Evolutionary conservation across 2,113 vertebrate species (phyloP), one percentile per base, ranked within the genome.

Genomic region (Coptodon rendalli): DNA sequence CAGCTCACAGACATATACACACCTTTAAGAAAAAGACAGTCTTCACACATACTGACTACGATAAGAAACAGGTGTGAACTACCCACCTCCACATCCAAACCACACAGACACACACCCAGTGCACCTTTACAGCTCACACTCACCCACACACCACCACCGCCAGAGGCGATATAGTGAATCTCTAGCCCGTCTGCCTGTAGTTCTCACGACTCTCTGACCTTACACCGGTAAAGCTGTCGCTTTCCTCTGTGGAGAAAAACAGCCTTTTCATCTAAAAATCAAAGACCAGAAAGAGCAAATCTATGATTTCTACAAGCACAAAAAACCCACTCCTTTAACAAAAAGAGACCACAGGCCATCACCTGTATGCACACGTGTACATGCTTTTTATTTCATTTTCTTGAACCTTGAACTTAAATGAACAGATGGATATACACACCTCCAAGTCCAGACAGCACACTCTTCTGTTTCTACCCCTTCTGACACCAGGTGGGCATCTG

Each of bases 401-500:
- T 12, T 53, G 61, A 56, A 61, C 57, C 79, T 22, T 22, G 61
- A 79, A 83, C 53, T 54, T 38, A 57, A 53, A 73, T 8, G 85
- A 66, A 82, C 87, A 93, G 79, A 93, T 91, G 85, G 89, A 91
- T 84, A 43, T 38, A 80, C 38, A 86, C 68, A 68, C 83, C 76
- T 87, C 83, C 80, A 84, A 87, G 80, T 73, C 34, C 86, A 90
- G 85, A 89, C 81, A 88, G 68, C 61, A 40, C 63, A 63, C 80
- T 87, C 66, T 85, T 81, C 50, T 90, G 71, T 86, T 90, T 82
- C 76, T 68, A 82, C 80, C 76, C 84, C 84, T 89, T 61, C 81
- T 90, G 89, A 87, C 83, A 90, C 81, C 87, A 92, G 85, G 89
- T 88, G 88, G 89, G 82, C 73, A 91, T 91, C 84, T 92, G 91